Evolutionary conservation across 1,140 invertebrate genomes (phyloP), one percentile per base, ranked within the genome.

Genomic region (Drosophila saltans): DNA sequence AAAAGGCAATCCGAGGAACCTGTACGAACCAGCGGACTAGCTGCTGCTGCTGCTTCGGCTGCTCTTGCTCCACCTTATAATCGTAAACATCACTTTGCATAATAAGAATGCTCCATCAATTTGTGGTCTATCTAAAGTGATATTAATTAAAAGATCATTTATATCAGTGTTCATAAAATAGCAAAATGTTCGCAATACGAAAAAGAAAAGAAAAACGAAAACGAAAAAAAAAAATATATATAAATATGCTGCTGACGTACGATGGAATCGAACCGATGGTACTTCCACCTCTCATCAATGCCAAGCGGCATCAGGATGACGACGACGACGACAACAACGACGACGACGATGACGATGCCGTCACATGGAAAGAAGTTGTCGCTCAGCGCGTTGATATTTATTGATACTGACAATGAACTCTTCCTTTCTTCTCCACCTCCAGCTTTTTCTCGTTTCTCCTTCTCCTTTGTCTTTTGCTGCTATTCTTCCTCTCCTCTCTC

Each of bases 101-200:
- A 89, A 91, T 77, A 89, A 89, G 81, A 89, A 91, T 82, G 89
- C 89, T 91, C 79, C 89, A 91, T 91, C 89, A 91, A 91, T 91
- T 91, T 74, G 69, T 67, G 62, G 61, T 71, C 86, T 90, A 90
- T 90, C 86, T 90, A 86, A 90, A 90, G 86, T 90, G 86, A 90
- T 90, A 90, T 90, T 90, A 90, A 90, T 90, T 90, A 86, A 90
- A 90, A 90, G 88, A 86, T 90, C 86, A 90, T 90, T 90, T 90
- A 90, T 90, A 90, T 90, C 86, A 81, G 74, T 86, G 88, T 77
- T 84, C 88, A 86, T 90, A 90, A 90, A 90, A 90, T 90, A 90
- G 86, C 80, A 76, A 86, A 90, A 90, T 86, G 82, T 73, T 83
- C 55, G 30, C 45, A 24, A 52, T 52, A n/a, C 45, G 21, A 52